Conservation (phyloP, 2,113 vertebrate species). For the Bufo gargarizans region DNA sequence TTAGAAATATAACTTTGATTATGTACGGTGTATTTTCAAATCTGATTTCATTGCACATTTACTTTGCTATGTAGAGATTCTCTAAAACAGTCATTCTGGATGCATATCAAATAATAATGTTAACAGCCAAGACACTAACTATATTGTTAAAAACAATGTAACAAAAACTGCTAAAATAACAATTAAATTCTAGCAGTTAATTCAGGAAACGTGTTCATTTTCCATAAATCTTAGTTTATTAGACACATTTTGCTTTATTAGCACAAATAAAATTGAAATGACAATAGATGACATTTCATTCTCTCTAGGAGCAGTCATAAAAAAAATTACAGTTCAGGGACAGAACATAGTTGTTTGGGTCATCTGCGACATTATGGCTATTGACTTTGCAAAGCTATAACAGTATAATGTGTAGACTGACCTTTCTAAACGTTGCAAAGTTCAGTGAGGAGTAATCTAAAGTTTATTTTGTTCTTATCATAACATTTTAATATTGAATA, state of each 20-base stretch:
- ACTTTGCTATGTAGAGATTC: neutral
- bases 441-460: neutral
- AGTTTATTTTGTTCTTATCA: neutral
- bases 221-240: slow-evolving; percentile 19
- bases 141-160: slow-evolving; percentile 20
- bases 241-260: neutral
- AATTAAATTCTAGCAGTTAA: slow-evolving; percentile 17
- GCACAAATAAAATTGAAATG: slow-evolving; percentile 21
- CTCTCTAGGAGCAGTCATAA: slow-evolving; percentile 14
- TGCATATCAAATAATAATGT: neutral
- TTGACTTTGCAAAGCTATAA: neutral
- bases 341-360: slow-evolving; percentile 8
- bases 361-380: slow-evolving; percentile 15
- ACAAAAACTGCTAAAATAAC: slow-evolving; percentile 2
- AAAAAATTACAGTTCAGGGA: slow-evolving; percentile 21
- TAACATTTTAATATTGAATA: neutral
- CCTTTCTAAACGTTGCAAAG: slow-evolving; percentile 1
- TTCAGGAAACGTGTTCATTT: slow-evolving; percentile 4
- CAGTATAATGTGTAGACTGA: slow-evolving; percentile 30
- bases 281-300: slow-evolving; percentile 34
- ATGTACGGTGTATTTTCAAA: neutral
- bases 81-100: slow-evolving; percentile 29
- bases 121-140: slow-evolving; percentile 24
- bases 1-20: neutral
- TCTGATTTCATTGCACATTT: slow-evolving; percentile 1